Base-by-base conservation (phyloP, 1,140 invertebrate genomes). In the Ceratoteleas bidentatus region DNA sequence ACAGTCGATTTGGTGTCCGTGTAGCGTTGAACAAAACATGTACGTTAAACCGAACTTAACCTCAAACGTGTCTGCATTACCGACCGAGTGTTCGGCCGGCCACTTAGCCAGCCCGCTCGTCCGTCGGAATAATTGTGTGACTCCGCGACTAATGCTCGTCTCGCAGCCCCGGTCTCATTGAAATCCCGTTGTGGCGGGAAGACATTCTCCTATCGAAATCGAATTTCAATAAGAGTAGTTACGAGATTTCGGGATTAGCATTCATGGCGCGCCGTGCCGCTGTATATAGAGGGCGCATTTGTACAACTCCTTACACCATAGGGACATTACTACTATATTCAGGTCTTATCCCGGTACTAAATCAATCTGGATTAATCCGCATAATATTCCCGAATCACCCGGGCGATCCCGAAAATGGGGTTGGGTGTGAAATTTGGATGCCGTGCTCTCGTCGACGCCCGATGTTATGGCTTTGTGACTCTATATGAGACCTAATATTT, bases 181-280 rank as follows among this genome's bases (percentile, higher is more conserved):
- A 69, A 78, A 78, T 73, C 61, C 61, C 15, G 57, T 73, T 53
- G 73, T 64, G 64, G 68, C 58, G 69, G 60, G 14, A 69, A 77
- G 74, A 75, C 70, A 74, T 78, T 79, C 74, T 65, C 69, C 43
- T 32, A 65, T 61, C 69, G 54, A 75, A 83, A 83, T 83, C 74
- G 81, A 83, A 83, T 83, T 78, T 74, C 74, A 83, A 83, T 83
- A 77, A 78, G 74, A 78, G 75, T 73, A 78, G 75, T 77, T 78
- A 78, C 69, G 81, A 83, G 74, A 78, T 79, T 79, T 83, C 33
- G 60, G 65, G 74, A 83, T 83, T 83, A 83, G 72, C 47, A 83
- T 83, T 75, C 75, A 78, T 60, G 72, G 66, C 72, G 75, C 70
- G 72, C n/a, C 70, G 40, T 57, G 10, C 49, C 40, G 61, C 61